Conservation (phyloP, 2,888 invertebrate species). For the Eristalis arbustorum region DNA sequence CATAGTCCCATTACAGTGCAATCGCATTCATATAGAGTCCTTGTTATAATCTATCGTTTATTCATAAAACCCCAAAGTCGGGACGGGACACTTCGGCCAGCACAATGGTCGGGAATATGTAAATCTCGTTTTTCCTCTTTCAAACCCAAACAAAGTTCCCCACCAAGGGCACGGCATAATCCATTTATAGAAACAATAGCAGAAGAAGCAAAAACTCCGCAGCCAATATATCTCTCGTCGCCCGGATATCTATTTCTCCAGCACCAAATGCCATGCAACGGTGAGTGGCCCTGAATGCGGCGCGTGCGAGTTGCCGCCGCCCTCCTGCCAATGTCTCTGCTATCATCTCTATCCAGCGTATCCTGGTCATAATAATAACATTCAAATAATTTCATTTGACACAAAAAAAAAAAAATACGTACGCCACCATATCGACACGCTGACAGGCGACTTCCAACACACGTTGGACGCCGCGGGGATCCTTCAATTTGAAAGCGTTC, state of each 20-base stretch:
- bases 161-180: background rate
- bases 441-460: background rate
- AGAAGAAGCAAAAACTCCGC: background rate
- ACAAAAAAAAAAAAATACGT: conserved; percentile 45
- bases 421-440: conserved; percentile 18
- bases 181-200: background rate
- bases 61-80: background rate
- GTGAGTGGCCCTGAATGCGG: background rate
- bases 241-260: conserved; percentile 1
- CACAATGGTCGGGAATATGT: background rate
- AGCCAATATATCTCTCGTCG: conserved; percentile 25
- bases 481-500: background rate
- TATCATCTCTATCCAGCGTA: too few relatives aligned
- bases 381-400: conserved; percentile 60
- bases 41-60: background rate
- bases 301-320: background rate
- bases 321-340: background rate
- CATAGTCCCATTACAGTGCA: background rate
- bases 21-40: background rate
- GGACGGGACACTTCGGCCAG: background rate
- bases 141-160: background rate
- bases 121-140: background rate
- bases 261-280: conserved; percentile 13
- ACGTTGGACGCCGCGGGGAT: conserved; percentile 7
- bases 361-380: conserved; percentile 62